Conservation (phyloP, 2,113 vertebrate species). For the Caranx ignobilis region DNA sequence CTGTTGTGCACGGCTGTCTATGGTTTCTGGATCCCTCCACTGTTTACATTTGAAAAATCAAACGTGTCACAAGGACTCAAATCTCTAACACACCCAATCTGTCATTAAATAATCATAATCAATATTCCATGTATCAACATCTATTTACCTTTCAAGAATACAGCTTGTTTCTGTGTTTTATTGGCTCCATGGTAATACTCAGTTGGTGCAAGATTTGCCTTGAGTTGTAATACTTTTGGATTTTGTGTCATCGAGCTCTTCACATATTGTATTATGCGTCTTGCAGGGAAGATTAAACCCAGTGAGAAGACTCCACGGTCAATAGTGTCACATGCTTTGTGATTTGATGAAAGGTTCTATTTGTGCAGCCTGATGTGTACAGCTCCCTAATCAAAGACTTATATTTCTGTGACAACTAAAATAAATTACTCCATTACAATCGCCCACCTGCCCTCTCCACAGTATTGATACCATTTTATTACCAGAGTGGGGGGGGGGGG, state of each 20-base stretch:
- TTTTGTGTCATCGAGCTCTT: slow-evolving; percentile 42
- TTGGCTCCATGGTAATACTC: slow-evolving; percentile 1
- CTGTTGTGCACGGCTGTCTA: too few species aligned
- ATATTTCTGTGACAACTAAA: slow-evolving; percentile 83
- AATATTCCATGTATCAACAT: neutral
- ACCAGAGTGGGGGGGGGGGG: slow-evolving; percentile 70
- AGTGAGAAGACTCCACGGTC: slow-evolving; percentile 59
- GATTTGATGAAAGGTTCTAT: slow-evolving; percentile 84
- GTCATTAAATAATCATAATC: neutral
- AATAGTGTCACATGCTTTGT: slow-evolving; percentile 81
- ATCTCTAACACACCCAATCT: neutral
- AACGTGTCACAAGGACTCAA: too few species aligned
- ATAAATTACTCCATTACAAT: slow-evolving; percentile 84
- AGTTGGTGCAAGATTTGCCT: slow-evolving; percentile 5
- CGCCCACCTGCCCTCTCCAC: slow-evolving; percentile 77
- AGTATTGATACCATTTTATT: slow-evolving; percentile 78
- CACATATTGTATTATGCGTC: slow-evolving; percentile 45
- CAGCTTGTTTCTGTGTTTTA: slow-evolving; percentile 1
- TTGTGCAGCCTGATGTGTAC: slow-evolving; percentile 75
- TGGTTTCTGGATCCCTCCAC: too few species aligned
- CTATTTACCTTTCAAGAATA: neutral
- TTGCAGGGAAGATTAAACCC: slow-evolving; percentile 57
- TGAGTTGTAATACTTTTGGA: slow-evolving; percentile 18
- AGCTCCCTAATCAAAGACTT: slow-evolving; percentile 80
- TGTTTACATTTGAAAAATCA: too few species aligned